Base-by-base conservation (phyloP, 2,888 invertebrate genomes). In the Trilocha varians region DNA sequence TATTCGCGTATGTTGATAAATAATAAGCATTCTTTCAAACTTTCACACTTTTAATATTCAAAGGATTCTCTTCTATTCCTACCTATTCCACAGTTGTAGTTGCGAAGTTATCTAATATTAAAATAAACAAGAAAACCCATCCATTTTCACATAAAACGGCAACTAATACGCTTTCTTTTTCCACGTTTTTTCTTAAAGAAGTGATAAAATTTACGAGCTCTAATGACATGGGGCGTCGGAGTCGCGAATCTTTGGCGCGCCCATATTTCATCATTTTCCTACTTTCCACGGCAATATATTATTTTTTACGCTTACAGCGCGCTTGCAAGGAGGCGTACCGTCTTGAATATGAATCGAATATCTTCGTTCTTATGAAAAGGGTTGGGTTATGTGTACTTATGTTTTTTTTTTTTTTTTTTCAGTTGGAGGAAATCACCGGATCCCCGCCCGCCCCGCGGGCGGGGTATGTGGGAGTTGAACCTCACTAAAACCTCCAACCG, bases 201-300 rank as follows among this genome's bases (percentile, higher is more conserved):
- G 41, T 53, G 54, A 66, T 65, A 67, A 72, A 76, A 69, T 71
- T 70, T 75, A 70, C 72, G 62, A 58, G 46, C 63, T 50, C 64
- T 78, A 79, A 79, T 78, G 78, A 76, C 72, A 65, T 59, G 59
- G 62, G 62, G 50, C 59, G 64, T 64, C 59, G 63, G 62, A 56
- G 58, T 53, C 55, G 64, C 55, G 60, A 62, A 69, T 69, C 62
- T 65, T 55, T 50, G 54, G 55, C 57, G 57, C 60, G 59, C 70
- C 70, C 68, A 78, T 82, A 72, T 76, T 68, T 82, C 72, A 78
- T 76, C 59, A 73, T 82, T 80, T 76, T 71, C 64, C 65, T 67
- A 63, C 57, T 74, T 76, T 74, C 63, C 65, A 59, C 55, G 55
- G 61, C 69, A 61, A 77, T 75, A 77, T 72, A 70, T 75, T 70